Evolutionary conservation across 37 sponge, comb jelly and placozoan species (phyloP).

Genomic region (Lycopodina hypogea): DNA sequence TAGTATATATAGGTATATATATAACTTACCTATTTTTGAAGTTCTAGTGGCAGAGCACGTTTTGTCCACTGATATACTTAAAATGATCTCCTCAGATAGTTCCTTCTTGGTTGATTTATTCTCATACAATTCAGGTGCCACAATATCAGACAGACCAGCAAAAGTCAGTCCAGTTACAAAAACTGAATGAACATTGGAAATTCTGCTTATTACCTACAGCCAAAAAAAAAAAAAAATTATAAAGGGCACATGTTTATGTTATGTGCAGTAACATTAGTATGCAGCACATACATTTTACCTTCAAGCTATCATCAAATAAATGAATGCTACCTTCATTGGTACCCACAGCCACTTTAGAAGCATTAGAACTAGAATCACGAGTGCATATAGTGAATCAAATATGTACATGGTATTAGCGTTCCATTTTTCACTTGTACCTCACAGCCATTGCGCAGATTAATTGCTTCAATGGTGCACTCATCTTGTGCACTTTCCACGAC

Average conservation of each 20-base stretch:
- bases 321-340: conserved; percentile 21
- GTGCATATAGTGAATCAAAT: background rate
- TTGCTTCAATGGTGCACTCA: conserved; percentile 3
- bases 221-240: background rate
- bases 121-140: too few relatives aligned
- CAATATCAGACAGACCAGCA: background rate
- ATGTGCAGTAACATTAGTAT: background rate
- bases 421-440: conserved; percentile 15
- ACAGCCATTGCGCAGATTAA: conserved; percentile 38
- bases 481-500: background rate
- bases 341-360: conserved; percentile 28
- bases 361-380: conserved; percentile 26
- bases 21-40: background rate
- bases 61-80: conserved; percentile 59
- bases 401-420: background rate
- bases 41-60: conserved; percentile 33
- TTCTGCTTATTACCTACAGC: conserved; percentile 23
- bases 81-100: background rate
- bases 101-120: background rate
- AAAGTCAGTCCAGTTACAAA: conserved; percentile 45
- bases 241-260: background rate
- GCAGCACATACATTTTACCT: background rate
- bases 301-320: conserved; percentile 8
- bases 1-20: too few relatives aligned
- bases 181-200: conserved; percentile 24